Percentiles rank a stretch among this genome's conserved stretches.
Evolutionary conservation across 2,888 invertebrate genomes (phyloP).

Genomic region (Melinaea marsaeus): DNA sequence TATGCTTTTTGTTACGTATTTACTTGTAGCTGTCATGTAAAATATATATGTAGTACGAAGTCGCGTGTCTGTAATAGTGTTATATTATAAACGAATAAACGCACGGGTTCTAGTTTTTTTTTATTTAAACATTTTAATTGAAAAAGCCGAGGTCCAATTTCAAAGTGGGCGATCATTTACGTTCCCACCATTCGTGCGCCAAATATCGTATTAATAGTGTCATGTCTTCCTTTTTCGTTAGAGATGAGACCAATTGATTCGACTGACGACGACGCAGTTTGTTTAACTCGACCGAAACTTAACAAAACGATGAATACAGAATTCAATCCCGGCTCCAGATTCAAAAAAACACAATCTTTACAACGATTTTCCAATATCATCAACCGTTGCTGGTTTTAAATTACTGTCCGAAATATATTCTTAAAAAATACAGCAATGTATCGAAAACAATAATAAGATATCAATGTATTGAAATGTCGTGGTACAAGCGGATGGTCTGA

Average conservation of each 20-base stretch:
- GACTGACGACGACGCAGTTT: constrained; percentile 59
- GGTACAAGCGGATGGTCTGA: constrained; percentile 44
- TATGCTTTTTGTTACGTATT: no score
- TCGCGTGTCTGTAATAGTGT: background rate
- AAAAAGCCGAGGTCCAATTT: constrained; percentile 20
- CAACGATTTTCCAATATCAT: background rate
- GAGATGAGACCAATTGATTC: constrained; percentile 66
- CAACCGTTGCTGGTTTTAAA: constrained; percentile 38
- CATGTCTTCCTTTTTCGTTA: constrained; percentile 46
- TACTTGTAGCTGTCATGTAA: no score
- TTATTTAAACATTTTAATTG: constrained; percentile 2
- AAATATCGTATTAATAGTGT: constrained; percentile 32
- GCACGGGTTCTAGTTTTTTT: constrained; percentile 1
- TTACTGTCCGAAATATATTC: background rate
- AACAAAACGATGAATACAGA: constrained; percentile 69
- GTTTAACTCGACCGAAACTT: constrained; percentile 65
- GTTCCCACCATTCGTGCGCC: constrained; percentile 41
- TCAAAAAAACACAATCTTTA: constrained; percentile 23
- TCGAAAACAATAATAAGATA: background rate
- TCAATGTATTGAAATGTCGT: constrained; percentile 15
- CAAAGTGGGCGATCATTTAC: constrained; percentile 29
- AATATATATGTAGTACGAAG: background rate
- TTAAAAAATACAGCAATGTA: constrained; percentile 38
- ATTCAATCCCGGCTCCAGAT: constrained; percentile 55
- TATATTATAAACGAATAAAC: background rate